Conservation (phyloP, 2,888 invertebrate genomes). For the Amphipoea lucens region DNA sequence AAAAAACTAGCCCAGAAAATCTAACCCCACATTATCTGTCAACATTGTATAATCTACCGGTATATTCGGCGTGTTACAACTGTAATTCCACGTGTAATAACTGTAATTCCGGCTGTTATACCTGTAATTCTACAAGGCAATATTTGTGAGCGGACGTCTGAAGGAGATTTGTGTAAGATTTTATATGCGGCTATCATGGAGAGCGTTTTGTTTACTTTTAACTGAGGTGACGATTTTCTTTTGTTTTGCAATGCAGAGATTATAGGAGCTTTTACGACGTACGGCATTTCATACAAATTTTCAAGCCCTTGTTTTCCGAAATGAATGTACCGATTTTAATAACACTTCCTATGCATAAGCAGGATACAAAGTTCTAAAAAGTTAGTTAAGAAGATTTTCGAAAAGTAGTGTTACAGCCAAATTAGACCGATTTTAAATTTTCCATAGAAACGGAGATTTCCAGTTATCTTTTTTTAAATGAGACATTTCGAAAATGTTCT, state of each 20-base stretch:
- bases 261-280: no score
- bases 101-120: slow-evolving; percentile 71
- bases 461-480: no score
- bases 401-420: no score
- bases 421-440: no score
- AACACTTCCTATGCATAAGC: no score
- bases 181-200: slow-evolving; percentile 58
- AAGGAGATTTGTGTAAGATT: slow-evolving; percentile 61
- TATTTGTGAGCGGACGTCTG: slow-evolving; percentile 77
- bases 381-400: no score
- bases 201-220: slow-evolving; percentile 62
- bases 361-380: no score
- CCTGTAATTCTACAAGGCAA: slow-evolving; percentile 76
- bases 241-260: slow-evolving; percentile 11
- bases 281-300: no score
- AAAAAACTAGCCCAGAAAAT: slow-evolving; percentile 12
- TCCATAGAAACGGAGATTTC: no score
- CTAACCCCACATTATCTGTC: slow-evolving; percentile 69
- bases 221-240: slow-evolving; percentile 53
- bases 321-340: no score
- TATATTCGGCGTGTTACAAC: slow-evolving; percentile 62
- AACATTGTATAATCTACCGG: slow-evolving; percentile 65
- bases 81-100: slow-evolving; percentile 68
- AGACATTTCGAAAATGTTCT: no score
- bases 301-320: no score